A percentile compares a stretch with the other conserved stretches of the same genome.
Conservation (phyloP, 2,113 vertebrate species). For the Amblyornis subalaris region DNA sequence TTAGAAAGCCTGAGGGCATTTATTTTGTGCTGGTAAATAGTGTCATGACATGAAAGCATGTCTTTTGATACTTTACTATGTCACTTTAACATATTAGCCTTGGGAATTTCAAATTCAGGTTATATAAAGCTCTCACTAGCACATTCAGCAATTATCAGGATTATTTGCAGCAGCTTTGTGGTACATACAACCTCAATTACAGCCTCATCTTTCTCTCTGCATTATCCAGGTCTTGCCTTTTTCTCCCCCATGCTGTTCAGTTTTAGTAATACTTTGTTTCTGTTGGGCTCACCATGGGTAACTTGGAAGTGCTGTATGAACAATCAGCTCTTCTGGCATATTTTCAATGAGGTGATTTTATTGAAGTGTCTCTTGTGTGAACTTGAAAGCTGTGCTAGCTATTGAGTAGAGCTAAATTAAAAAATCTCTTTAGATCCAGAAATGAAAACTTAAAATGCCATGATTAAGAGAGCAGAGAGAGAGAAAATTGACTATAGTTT, state of each 20-base stretch:
- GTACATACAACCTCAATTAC: not conserved
- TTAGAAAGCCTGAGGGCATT: not conserved
- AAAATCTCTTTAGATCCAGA: not conserved
- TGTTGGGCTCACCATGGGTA: not conserved
- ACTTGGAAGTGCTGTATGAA: not conserved
- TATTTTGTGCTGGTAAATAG: not conserved
- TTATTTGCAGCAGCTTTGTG: not conserved
- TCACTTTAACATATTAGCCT: not conserved
- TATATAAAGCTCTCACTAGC: not conserved
- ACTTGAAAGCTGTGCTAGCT: not conserved
- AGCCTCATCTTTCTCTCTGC: not conserved
- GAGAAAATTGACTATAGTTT: not conserved
- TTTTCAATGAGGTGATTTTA: not conserved
- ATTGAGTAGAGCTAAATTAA: not conserved
- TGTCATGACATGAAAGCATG: not conserved
- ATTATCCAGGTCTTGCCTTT: not conserved
- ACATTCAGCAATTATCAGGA: not conserved
- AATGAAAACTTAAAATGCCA: not conserved
- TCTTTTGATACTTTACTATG: not conserved
- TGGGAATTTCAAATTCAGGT: not conserved
- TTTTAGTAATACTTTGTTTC: not conserved
- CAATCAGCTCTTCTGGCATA: not conserved
- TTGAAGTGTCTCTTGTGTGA: not conserved
- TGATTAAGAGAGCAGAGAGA: not conserved
- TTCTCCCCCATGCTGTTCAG: not conserved